These are phyloP conservation scores for Gambusia holbrooki DNA, from an alignment of 2,113 vertebrate species.

Conservation along the genomic window DNA sequence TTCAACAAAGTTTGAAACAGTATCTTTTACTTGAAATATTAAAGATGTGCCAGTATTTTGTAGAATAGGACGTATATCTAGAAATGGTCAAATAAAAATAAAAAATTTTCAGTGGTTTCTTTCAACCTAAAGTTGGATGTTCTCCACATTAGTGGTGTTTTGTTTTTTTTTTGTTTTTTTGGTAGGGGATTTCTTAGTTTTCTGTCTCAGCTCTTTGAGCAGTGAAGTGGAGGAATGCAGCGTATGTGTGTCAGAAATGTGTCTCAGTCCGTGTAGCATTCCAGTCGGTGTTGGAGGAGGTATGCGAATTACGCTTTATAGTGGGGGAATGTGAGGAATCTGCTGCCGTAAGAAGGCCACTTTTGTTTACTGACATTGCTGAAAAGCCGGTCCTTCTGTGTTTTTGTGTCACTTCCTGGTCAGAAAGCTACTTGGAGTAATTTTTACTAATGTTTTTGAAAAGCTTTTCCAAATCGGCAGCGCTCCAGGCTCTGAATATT, in stretches of 20 bases:
- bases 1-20: too few relatives aligned
- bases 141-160: neutral
- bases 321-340: slow-evolving; percentile 75
- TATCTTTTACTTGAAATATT: neutral
- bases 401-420: slow-evolving; percentile 35
- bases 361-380: slow-evolving; percentile 69
- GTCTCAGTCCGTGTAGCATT: slow-evolving; percentile 59
- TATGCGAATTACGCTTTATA: slow-evolving; percentile 76
- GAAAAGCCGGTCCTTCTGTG: slow-evolving; percentile 29
- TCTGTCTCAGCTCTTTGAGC: slow-evolving; percentile 12
- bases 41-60: neutral
- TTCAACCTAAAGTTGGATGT: neutral
- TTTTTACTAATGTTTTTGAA: slow-evolving; percentile 24
- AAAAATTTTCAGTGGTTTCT: neutral
- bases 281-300: slow-evolving; percentile 67
- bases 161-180: too few relatives aligned
- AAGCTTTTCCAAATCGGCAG: neutral
- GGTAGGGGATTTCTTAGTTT: neutral
- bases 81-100: neutral
- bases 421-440: slow-evolving; percentile 9
- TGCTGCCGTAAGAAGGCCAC: slow-evolving; percentile 59
- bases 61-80: neutral
- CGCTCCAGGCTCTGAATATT: neutral
- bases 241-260: slow-evolving; percentile 45
- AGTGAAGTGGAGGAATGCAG: slow-evolving; percentile 41